phyloP scores from a whole-genome alignment of 2,888 invertebrate species.

The Phymatocera aterrima region DNA sequence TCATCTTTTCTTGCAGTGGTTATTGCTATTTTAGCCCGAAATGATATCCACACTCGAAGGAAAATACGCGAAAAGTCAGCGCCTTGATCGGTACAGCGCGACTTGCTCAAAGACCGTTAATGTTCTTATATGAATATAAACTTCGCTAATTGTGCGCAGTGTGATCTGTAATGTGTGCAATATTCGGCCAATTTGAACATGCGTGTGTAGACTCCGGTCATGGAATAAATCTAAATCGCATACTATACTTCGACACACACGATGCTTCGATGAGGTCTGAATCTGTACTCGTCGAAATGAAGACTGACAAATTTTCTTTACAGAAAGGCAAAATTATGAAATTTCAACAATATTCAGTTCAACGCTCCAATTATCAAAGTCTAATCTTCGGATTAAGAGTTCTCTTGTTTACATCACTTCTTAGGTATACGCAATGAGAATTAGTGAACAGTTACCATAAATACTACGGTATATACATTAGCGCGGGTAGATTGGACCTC shows the following conservation, averaged over 20 bases:
- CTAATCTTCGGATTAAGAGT: slow-evolving; percentile 1
- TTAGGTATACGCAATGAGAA: background rate
- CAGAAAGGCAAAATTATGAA: background rate
- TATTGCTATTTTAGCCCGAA: background rate
- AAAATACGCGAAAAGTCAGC: background rate
- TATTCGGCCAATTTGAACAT: no score
- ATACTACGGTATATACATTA: no score
- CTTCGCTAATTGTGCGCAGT: background rate
- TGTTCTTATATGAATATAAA: background rate
- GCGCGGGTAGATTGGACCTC: no score
- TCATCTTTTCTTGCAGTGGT: slow-evolving; percentile 25
- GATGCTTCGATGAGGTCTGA: background rate
- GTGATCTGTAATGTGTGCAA: background rate
- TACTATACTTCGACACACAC: background rate
- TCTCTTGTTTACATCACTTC: background rate
- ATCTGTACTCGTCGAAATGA: background rate
- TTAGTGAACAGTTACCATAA: background rate
- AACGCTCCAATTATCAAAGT: background rate
- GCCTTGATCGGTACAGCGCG: background rate
- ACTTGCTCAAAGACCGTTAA: background rate
- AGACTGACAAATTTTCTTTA: background rate
- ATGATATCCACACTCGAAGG: background rate
- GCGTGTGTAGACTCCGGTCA: background rate
- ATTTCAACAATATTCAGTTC: background rate
- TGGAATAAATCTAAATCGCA: background rate